Percentiles rank a stretch among this genome's conserved stretches.
phyloP scores from a whole-genome alignment of 2,113 vertebrate genomes.

The Polypterus senegalus region DNA sequence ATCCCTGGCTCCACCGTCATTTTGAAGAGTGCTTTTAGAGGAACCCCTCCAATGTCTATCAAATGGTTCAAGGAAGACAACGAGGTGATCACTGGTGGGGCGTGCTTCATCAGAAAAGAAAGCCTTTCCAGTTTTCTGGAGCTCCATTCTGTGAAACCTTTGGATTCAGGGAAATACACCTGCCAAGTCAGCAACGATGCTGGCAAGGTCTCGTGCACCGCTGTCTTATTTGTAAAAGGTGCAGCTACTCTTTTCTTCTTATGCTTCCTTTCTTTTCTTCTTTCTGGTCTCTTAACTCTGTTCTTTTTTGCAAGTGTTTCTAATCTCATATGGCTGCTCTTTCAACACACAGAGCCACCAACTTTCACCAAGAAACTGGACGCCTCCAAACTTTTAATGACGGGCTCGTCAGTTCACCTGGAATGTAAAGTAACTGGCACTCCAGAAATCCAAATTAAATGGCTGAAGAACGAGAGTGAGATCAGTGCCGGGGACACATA shows the following conservation, averaged over 20 bases:
- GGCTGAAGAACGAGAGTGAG: constrained; percentile 81
- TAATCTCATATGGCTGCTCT: constrained; percentile 16
- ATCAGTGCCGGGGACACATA: constrained; percentile 63
- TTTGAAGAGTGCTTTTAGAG: constrained; percentile 70
- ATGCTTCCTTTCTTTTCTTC: constrained; percentile 21
- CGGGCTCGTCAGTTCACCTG: constrained; percentile 54
- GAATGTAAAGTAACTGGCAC: constrained; percentile 82
- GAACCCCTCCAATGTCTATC: constrained; percentile 70
- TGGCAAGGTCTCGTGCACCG: constrained; percentile 69
- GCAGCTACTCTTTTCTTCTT: constrained; percentile 36
- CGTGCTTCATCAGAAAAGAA: constrained; percentile 85
- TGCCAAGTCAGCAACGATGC: constrained; percentile 85
- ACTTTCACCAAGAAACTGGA: constrained; percentile 76
- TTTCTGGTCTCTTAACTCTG: constrained; percentile 8
- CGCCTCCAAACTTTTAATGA: constrained; percentile 63
- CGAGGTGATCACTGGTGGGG: constrained; percentile 72
- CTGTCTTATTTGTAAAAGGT: constrained; percentile 94
- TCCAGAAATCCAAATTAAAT: constrained; percentile 73
- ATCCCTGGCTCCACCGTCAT: constrained; percentile 71
- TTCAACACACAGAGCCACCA: constrained; percentile 77
- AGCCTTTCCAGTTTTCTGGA: constrained; percentile 72
- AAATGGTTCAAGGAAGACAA: constrained; percentile 83
- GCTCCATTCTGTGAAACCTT: constrained; percentile 73
- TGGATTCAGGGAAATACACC: constrained; percentile 72
- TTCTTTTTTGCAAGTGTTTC: constrained; percentile 2